Base-by-base conservation (phyloP, 1,140 invertebrate genomes). In the Zaprionus nigranus region DNA sequence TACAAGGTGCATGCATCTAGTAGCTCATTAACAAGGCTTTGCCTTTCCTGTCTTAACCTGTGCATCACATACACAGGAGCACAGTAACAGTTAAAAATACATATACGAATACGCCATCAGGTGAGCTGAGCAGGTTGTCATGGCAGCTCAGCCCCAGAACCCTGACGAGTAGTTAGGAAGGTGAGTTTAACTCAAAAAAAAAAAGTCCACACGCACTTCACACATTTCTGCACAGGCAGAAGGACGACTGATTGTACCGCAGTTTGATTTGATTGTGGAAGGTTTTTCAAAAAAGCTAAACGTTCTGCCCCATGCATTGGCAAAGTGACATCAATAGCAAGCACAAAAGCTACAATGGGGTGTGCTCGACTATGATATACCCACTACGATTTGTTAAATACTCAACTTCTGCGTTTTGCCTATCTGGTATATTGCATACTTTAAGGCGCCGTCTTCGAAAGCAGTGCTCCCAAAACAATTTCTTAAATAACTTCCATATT, bases 131-230 rank as follows among this genome's bases (percentile, higher is more conserved):
- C 30, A 26, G 24, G 26, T 28, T 56, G 53, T 28, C 20, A 69
- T 74, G 57, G 15, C 40, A 54, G 53, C 49, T 68, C 34, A 74
- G 22, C 51, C 22, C 5, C 17, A 46, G 15, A 62, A 12, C 30
- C 22, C 5, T 15, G 56, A 22, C 34, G 51, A 54, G 46, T 49
- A 61, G 38, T 54, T 67, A 20, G 17, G 6, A 15, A 43, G 7
- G 24, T 56, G 53, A 40, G 28, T 70, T 56, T 22, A n/a, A 34
- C 13, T 59, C 15, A 11, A 22, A 54, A 51, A 43, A 20, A 20
- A 43, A 17, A 43, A 43, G 6, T 43, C 40, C 7, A 46, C n/a
- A 43, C 40, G 3, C 40, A 17, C 6, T 46, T 17, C n/a, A 38
- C 13, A 15, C 9, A 30, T 11, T 30, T 30, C 30, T 30, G 30